Percentiles rank a stretch among this genome's conserved stretches.
These are phyloP conservation scores for Temnothorax rugatulus DNA, from an alignment of 2,888 invertebrate genomes.

Conservation along the genomic window DNA sequence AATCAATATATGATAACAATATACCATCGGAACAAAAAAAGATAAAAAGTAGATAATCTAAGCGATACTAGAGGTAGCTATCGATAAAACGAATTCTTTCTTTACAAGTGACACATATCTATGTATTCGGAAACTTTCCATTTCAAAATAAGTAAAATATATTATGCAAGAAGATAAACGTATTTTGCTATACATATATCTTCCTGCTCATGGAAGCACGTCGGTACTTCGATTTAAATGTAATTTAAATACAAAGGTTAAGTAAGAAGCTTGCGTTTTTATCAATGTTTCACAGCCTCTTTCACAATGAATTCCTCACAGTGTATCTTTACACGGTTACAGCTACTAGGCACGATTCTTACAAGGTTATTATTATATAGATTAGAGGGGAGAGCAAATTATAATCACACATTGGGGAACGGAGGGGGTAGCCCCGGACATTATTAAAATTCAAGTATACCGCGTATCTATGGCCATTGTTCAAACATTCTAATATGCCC, in stretches of 20 bases:
- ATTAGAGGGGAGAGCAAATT: not conserved
- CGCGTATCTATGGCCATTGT: too few species aligned
- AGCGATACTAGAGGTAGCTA: not conserved
- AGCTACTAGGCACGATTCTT: not conserved
- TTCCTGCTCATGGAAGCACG: not conserved
- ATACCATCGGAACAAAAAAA: not conserved
- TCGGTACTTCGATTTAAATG: constrained; percentile 34
- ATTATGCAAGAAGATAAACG: constrained; percentile 21
- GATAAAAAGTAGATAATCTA: constrained; percentile 3
- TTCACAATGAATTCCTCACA: not conserved
- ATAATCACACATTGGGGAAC: not conserved
- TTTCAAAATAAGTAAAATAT: constrained; percentile 19
- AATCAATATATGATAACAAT: not conserved
- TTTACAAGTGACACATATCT: not conserved
- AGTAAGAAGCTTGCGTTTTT: not conserved
- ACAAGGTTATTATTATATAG: not conserved
- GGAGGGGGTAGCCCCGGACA: too few species aligned
- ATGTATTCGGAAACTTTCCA: constrained; percentile 13
- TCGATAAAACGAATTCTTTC: not conserved
- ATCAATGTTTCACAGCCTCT: not conserved
- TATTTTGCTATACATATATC: not conserved
- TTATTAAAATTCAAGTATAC: too few species aligned
- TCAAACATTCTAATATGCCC: too few species aligned
- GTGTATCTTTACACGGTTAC: not conserved
- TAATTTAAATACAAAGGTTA: constrained; percentile 38